phyloP scores from a whole-genome alignment of 1,140 invertebrate species.

The Drosophila takahashii region DNA sequence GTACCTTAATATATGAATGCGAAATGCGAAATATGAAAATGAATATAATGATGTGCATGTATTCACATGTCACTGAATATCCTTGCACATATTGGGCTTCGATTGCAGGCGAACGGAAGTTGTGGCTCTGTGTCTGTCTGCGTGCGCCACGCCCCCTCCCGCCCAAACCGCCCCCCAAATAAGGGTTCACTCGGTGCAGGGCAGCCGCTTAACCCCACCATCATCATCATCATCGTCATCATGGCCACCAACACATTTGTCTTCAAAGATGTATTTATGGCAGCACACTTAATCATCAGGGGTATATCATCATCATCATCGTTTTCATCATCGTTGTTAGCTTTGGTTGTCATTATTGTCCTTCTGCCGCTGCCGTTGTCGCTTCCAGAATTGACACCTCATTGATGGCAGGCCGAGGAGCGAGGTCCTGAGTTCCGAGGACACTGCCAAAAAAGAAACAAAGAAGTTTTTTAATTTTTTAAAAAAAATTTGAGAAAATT shows the following conservation, averaged over 20 bases:
- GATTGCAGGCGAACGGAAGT: conserved; percentile 30
- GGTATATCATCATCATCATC: conserved; percentile 26
- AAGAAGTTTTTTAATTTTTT: too few species aligned
- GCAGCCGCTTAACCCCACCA: neutral
- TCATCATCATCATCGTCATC: neutral
- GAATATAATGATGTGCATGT: conserved; percentile 47
- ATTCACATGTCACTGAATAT: conserved; percentile 11
- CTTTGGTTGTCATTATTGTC: conserved; percentile 62
- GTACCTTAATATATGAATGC: conserved; percentile 40
- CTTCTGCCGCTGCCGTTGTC: conserved; percentile 17
- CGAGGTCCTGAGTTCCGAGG: conserved; percentile 8
- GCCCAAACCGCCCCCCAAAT: neutral
- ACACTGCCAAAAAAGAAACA: neutral
- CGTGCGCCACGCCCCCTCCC: neutral
- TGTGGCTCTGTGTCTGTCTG: conserved; percentile 2
- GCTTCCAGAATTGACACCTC: conserved; percentile 54
- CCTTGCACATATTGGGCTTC: conserved; percentile 34
- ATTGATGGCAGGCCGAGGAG: conserved; percentile 22
- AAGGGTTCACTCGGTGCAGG: neutral
- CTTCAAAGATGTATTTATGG: conserved; percentile 66
- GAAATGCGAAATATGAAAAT: conserved; percentile 38
- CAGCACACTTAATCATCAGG: conserved; percentile 56
- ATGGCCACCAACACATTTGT: conserved; percentile 46
- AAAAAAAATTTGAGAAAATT: too few species aligned
- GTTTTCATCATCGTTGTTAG: conserved; percentile 47